These are phyloP conservation scores for Zosterops pallidus DNA, from an alignment of 2,113 vertebrate genomes.

Conservation along the genomic window DNA sequence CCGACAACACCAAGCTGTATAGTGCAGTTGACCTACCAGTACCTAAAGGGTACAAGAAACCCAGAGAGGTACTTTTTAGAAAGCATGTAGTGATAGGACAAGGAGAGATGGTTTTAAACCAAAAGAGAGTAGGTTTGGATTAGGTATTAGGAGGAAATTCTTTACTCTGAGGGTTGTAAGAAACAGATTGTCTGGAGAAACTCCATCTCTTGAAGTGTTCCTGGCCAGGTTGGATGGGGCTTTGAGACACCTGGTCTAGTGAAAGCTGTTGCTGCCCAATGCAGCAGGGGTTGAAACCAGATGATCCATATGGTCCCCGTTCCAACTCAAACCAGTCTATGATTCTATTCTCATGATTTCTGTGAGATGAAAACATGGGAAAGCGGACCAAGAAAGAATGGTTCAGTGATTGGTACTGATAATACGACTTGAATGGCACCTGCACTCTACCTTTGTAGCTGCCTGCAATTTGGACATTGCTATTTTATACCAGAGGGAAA, in stretches of 20 bases:
- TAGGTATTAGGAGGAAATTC: not conserved
- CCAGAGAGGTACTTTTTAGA: not conserved
- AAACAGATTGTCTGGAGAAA: not conserved
- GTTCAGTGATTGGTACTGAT: not conserved
- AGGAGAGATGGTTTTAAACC: not conserved
- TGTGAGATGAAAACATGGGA: not conserved
- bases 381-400: not conserved
- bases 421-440: not conserved
- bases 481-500: not conserved
- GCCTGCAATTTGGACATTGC: not conserved
- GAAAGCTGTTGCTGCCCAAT: not conserved
- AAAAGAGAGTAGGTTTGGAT: not conserved
- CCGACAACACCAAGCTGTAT: too few relatives aligned
- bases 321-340: not conserved
- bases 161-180: not conserved
- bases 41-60: too few relatives aligned
- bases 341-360: not conserved
- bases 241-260: not conserved
- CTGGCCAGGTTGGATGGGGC: not conserved
- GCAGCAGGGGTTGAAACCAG: not conserved
- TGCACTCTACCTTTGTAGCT: not conserved
- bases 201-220: not conserved
- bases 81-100: not conserved
- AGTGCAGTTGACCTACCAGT: not conserved
- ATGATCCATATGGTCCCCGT: not conserved